Evolutionary conservation across 2,888 invertebrate genomes (phyloP).

Genomic region (Panopea generosa): DNA sequence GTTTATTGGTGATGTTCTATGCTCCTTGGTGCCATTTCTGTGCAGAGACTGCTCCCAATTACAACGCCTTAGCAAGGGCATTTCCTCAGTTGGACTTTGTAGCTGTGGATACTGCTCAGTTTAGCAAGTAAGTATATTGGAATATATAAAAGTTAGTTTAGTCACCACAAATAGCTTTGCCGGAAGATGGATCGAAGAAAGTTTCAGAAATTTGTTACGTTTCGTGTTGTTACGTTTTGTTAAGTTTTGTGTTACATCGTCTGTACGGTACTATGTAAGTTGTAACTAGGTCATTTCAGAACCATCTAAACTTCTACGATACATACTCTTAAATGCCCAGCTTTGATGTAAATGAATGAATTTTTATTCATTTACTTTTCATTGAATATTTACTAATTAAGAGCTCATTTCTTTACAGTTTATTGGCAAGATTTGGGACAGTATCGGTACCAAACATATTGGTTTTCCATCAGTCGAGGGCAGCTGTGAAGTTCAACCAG

Average conservation of each 20-base stretch:
- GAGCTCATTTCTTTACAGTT: slow-evolving; percentile 81
- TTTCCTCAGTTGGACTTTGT: slow-evolving; percentile 95
- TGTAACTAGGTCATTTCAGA: too few species aligned
- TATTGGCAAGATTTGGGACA: slow-evolving; percentile 84
- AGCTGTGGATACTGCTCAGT: slow-evolving; percentile 95
- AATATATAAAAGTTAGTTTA: not conserved
- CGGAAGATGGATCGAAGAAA: too few species aligned
- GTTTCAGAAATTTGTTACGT: too few species aligned
- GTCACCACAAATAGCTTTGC: not conserved
- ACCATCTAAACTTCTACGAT: too few species aligned
- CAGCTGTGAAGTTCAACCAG: slow-evolving; percentile 83
- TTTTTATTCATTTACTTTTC: too few species aligned
- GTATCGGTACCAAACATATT: slow-evolving; percentile 84
- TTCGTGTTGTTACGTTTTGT: too few species aligned
- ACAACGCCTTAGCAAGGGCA: slow-evolving; percentile 94
- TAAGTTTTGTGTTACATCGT: too few species aligned
- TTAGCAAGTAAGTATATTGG: slow-evolving; percentile 86
- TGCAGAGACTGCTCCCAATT: slow-evolving; percentile 94
- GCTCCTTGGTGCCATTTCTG: slow-evolving; percentile 96
- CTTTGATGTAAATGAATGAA: too few species aligned
- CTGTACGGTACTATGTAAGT: too few species aligned
- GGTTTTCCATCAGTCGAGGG: slow-evolving; percentile 83
- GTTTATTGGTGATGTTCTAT: slow-evolving; percentile 93
- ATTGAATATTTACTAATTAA: too few species aligned
- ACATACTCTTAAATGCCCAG: too few species aligned